phyloP scores from a whole-genome alignment of 2,888 invertebrate genomes.

The Ophion ventricosus region DNA sequence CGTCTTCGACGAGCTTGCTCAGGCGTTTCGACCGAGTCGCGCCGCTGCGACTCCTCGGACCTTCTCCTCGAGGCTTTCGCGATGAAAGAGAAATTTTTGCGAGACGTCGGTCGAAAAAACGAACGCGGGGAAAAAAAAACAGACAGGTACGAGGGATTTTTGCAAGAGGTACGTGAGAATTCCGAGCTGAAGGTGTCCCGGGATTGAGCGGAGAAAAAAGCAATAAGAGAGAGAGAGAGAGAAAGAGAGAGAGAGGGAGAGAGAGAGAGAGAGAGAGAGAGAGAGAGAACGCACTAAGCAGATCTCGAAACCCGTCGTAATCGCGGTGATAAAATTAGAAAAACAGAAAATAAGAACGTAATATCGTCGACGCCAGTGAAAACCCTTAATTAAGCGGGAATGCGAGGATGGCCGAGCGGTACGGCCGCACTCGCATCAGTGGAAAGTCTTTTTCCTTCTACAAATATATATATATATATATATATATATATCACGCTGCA shows the following conservation, averaged over 20 bases:
- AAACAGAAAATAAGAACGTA: conserved; percentile 39
- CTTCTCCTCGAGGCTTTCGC: conserved; percentile 57
- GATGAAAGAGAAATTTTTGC: conserved; percentile 81
- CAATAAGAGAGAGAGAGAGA: conserved; percentile 13
- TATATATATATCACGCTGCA: conserved; percentile 1
- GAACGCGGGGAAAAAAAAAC: conserved; percentile 31
- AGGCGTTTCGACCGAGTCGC: conserved; percentile 50
- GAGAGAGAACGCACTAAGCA: conserved; percentile 6
- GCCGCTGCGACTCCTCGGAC: conserved; percentile 43
- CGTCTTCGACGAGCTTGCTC: conserved; percentile 65
- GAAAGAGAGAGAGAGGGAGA: no score
- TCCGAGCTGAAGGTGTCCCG: background rate
- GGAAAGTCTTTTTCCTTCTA: conserved; percentile 66
- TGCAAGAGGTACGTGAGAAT: conserved; percentile 11
- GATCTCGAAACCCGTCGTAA: conserved; percentile 34
- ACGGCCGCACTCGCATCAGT: conserved; percentile 40
- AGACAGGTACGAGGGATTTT: background rate
- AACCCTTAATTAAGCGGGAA: conserved; percentile 74
- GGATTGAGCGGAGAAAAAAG: conserved; percentile 16
- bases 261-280: no score
- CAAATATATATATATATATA: conserved; percentile 14
- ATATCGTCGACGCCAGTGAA: conserved; percentile 73
- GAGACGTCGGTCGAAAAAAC: conserved; percentile 62
- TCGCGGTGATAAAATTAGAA: conserved; percentile 26
- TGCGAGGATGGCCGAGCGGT: conserved; percentile 62